Base-by-base conservation (phyloP, 2,888 invertebrate species). In the Limnephilus auricula region DNA sequence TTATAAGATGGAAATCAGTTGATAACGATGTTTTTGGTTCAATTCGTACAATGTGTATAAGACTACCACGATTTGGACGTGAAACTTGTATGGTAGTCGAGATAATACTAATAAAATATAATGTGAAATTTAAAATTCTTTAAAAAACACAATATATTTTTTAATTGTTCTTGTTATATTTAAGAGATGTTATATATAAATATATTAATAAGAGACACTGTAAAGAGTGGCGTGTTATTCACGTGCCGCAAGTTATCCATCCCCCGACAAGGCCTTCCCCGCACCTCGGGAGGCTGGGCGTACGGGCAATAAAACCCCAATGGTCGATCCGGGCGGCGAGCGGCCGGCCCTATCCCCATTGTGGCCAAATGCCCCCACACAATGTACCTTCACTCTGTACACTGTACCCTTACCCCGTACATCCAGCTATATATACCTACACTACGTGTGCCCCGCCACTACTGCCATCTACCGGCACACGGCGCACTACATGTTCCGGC, bases 231-330 rank as follows among this genome's bases (percentile, higher is more conserved):
- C 85, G 30, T 40, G 40, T 40, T 25, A 40, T 40, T 40, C 82
- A 34, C 82, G 82, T 32, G 34, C 82, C 82, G 82, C 82, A 82
- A 82, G 85, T 37, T 85, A 45, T 32, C 65, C 87, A 32, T 78
- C 32, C 87, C 87, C 34, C 50, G 50, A 25, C 45, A 32, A 87
- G 65, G 32, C 65, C n/a, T 86, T 10, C 34, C 89, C 79, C 34
- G 89, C 34, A 34, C 45, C 50, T 65, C 25, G 34, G 65, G 31
- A 90, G 45, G 32, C 45, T 65, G 90, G 85, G 90, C 93, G 86
- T 90, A 84, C 89, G 65, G 65, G 92, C 91, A 86, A 93, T 93
- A 93, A 93, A 93, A 91, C 90, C 89, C 45, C 85, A 93, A 92
- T 92, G 93, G 91, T 90, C 88, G 92, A 89, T 91, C 86, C 88